Evolutionary conservation across 2,888 invertebrate genomes (phyloP), one percentile per base, ranked within the genome.

Genomic region (Acronicta alni): DNA sequence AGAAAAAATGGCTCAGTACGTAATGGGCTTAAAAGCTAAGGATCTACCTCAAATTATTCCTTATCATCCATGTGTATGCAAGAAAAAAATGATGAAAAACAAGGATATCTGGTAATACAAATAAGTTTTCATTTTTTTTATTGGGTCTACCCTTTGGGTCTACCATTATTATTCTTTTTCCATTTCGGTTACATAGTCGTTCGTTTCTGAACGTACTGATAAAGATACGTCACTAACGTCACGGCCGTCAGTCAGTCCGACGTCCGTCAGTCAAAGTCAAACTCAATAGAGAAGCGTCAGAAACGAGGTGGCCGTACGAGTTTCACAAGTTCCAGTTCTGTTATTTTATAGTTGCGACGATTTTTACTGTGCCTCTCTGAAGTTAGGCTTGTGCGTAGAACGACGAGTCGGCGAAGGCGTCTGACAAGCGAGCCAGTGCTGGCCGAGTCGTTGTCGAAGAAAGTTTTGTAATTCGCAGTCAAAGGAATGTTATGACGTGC

Each of bases 401-500:
- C 26, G 26, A 43, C 5, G 1, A 8, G 9, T 15, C 39, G 20
- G 5, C 20, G 20, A 23, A 23, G 5, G 7, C 23, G 23, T 7
- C 23, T 5, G 7, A 2, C 3, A 5, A 5, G 6, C 23, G 23
- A 23, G 23, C 5, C 23, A 23, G 23, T 88, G 79, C 73, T 74
- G 77, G 79, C 81, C 72, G 83, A 85, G 83, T 84, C 87, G 82
- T 82, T 81, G 81, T 71, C 57, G 78, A 66, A 72, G 79, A 82
- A 84, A 82, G 85, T 80, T 74, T 84, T 76, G 83, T 80, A 80
- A 82, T 87, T 82, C 83, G 79, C 76, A 69, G 57, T 66, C 70
- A 71, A 66, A 85, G 90, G 89, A 89, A 94, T 94, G 94, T 94
- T 94, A 94, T 94, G 94, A 94, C 94, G 93, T 93, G 92, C 92